Evolutionary conservation across 2,888 invertebrate genomes (phyloP), one percentile per base, ranked within the genome.

Genomic region (Cinara cedri): DNA sequence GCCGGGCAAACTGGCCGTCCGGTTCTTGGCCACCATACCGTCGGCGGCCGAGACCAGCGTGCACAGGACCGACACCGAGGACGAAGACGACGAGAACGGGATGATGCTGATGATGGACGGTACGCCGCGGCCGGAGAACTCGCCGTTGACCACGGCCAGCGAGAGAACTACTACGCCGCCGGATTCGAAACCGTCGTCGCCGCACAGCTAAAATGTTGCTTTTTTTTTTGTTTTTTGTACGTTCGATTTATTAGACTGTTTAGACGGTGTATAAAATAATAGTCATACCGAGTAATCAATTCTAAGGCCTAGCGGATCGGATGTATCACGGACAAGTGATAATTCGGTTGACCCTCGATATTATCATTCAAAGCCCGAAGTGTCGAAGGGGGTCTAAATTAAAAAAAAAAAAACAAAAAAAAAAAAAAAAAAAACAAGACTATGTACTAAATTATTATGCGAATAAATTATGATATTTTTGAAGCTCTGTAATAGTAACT

Each of bases 1-100:
- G 11, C 70, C 78, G 1, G 26, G 89, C 90, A 0, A 87, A 55
- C 83, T 88, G 66, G 87, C 87, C 13, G 88, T 88, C 49, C 88
- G 91, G 55, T 90, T 91, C 83, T 86, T 92, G 80, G 90, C 91
- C 46, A 92, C 92, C 16, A 92, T 92, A 84, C 91, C 92, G 16
- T 91, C 92, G 4, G 91, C 92, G 0, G 90, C 91, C 1, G 92
- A 92, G 84, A 91, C 89, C 83, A 91, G 91, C 83, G 89, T 91
- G 89, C 90, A 81, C 86, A 81, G 91, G 91, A 82, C 90, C 90
- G 86, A 88, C 46, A 62, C 70, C 24, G 70, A 78, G 10, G 60
- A 60, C 49, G 68, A 78, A 3, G 70, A 34, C 1, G 57, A 76
- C 16, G 57, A 44, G 8, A 11, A 46, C 34, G 44, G 24, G 26